Evolutionary conservation across 2,888 invertebrate genomes (phyloP), one percentile per base, ranked within the genome.

Genomic region (Xiphydria camelus): DNA sequence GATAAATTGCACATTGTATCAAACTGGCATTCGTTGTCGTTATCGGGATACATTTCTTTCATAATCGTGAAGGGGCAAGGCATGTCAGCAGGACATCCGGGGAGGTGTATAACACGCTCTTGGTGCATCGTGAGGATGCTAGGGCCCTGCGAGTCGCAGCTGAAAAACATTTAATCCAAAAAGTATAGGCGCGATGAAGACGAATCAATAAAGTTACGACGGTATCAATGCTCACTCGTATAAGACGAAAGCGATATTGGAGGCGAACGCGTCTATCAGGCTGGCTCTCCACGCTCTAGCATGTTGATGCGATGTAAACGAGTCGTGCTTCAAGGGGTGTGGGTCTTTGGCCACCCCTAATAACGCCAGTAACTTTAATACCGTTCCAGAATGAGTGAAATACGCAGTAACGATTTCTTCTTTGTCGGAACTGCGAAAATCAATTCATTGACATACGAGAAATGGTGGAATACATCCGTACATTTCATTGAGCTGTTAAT

Each of bases 311-410:
- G 68, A 23, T 68, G 64, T 19, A 80, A 78, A 68, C 73, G 76
- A 75, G 47, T 81, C 76, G 25, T 84, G 83, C n/a, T 75, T 81
- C 33, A 91, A 76, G 19, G 79, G 81, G 2, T 74, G 50, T 0
- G 79, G 64, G 35, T 91, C 89, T 66, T 82, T 84, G 60, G 87
- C 90, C 5, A 93, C 77, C 9, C 86, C 85, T 52, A 92, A 71
- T 59, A 88, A 83, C 1, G 88, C 82, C 34, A 91, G 65, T 39
- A 90, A 70, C 77, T 92, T 93, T 20, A 92, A 75, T 31, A 92
- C 66, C 1, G 91, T 86, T 2, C 92, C 92, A 1, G 91, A 91
- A 76, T 93, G 92, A 1, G 89, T 84, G 67, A 92, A 92, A 61
- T 90, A 85, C 53, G 87, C 83, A 19, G 83, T 81, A 19, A 83